Base-by-base conservation (phyloP, 64 coral and sea anemone species). In the Stichodactyla helianthus region DNA sequence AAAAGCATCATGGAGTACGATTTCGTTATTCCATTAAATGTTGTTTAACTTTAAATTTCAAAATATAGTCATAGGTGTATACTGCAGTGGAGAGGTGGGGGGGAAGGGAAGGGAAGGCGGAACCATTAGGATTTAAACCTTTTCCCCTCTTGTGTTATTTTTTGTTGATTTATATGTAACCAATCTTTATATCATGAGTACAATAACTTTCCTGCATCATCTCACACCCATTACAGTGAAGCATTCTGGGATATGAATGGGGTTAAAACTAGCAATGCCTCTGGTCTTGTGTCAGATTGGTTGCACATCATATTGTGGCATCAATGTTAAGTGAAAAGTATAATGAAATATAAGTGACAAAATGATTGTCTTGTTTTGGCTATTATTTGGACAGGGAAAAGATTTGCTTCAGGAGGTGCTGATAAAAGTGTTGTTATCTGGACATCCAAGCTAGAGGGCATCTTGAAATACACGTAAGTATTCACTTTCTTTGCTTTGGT, bases 381-480 rank as follows among this genome's bases (percentile, higher is more conserved):
- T 55, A 35, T 64, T 10, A 7, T 50, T 90, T 55, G 5, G 77
- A 6, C 54, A 95, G 97, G 93, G 12, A 99, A 99, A 76, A 88
- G 97, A 15, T 95, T 99, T 95, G 97, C 93, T 63, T 95, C 97
- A 86, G 93, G 97, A 85, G 93, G 97, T n/a, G 93, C 93, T 57
- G 93, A 99, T 77, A 99, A 99, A 71, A 95, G 90, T 95, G 97
- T 99, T 44, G 93, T 99, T 16, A 99, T 99, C 51, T 99, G 97
- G 97, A 99, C 97, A 18, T 90, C 90, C 20, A 99, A 99, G 82
- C 77, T 95, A 86, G 97, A 99, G 67, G 97, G 97, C 25, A 95
- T 99, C 85, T 77, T 99, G 0, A 99, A 99, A 88, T 99, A 99
- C 77, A 93, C 97, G 97, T 99, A 90, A 91, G 95, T 9, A 60